Base-by-base conservation (phyloP, 2,888 invertebrate genomes). In the Orthosia incerta region DNA sequence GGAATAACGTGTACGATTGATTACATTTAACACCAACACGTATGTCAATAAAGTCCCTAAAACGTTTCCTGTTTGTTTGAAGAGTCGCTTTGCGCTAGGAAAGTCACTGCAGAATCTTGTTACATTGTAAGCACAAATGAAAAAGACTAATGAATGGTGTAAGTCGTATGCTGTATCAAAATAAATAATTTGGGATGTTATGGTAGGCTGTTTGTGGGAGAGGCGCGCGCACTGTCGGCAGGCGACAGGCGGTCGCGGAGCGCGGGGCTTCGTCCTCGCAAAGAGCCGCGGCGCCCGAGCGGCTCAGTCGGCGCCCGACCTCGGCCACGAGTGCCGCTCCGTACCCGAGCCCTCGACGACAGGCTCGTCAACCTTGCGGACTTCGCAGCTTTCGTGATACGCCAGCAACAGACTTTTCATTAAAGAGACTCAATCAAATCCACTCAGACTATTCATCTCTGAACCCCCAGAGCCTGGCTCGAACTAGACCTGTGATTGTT, bases 401-500 rank as follows among this genome's bases (percentile, higher is more conserved):
- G 82, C 84, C 82, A 86, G 84, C 85, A 88, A 82, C 86, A 89
- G 82, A 84, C 81, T 86, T 79, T 71, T 77, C 77, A 85, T 76
- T 77, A 79, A 86, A 80, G 82, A 83, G 86, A 89, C 85, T 89
- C 39, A 80, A 87, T 85, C 85, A 89, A 92, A 88, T 89, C 79
- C 89, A 84, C 82, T 86, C 83, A 89, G 83, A 79, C 79, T 85
- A 79, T 87, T 80, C 86, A 90, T 89, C 84, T 91, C 86, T 88
- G 83, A 89, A 87, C 88, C 60, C 83, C 76, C 78, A 80, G 83
- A 89, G 84, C 93, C 92, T 92, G 92, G 92, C 91, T 92, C 91
- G 92, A 94, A 94, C 94, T 95, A 94, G 93, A 93, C 91, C 91
- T 93, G 95, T 95, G 96, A 94, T 94, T 95, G 95, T 95, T 94